Conservation (phyloP, 2,113 vertebrate species). For the Microtus pennsylvanicus region DNA sequence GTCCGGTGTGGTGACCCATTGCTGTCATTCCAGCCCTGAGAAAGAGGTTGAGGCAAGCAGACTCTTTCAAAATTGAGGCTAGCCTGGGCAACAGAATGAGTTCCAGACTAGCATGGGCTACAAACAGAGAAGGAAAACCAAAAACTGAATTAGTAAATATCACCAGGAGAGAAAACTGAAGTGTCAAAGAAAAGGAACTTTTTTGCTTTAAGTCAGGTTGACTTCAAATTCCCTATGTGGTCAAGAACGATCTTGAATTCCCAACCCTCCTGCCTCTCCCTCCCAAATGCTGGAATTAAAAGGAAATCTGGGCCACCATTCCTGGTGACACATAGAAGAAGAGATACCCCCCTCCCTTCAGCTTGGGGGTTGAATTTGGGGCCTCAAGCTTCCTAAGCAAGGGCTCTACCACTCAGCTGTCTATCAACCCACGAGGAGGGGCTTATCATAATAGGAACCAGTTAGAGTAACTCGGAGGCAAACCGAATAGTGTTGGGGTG, state of each 20-base stretch:
- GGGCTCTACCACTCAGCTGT: neutral
- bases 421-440: neutral
- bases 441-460: neutral
- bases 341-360: neutral
- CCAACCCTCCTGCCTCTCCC: neutral
- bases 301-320: neutral
- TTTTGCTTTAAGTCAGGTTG: neutral
- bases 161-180: constrained; percentile 19
- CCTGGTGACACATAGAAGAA: neutral
- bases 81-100: neutral
- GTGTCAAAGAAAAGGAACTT: neutral
- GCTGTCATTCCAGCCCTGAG: neutral
- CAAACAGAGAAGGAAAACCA: neutral
- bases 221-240: neutral
- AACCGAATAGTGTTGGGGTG: neutral
- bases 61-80: neutral
- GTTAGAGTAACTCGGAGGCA: neutral
- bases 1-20: neutral
- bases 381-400: neutral
- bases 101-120: neutral
- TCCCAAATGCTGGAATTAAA: neutral
- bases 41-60: neutral
- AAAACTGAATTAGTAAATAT: constrained; percentile 16
- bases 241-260: neutral
- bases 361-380: neutral